Percentiles rank a stretch among this genome's conserved stretches.
Evolutionary conservation across 2,113 vertebrate genomes (phyloP).

Genomic region (Scalopus aquaticus): DNA sequence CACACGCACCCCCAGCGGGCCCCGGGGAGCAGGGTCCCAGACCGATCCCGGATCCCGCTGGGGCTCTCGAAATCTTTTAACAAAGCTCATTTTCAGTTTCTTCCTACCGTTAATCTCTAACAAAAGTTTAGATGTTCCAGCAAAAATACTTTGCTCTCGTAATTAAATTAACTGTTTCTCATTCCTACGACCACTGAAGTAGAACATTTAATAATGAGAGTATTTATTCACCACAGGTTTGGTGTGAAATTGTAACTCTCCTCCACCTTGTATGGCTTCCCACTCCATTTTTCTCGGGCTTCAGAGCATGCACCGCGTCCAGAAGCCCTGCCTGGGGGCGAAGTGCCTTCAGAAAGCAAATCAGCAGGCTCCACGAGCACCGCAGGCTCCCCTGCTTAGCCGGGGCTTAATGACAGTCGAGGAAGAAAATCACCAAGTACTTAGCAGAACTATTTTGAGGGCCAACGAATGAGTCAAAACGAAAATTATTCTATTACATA

Average conservation of each 20-base stretch:
- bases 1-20: too few relatives aligned
- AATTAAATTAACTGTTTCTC: conserved; percentile 53
- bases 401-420: conserved; percentile 15
- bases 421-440: conserved; percentile 40
- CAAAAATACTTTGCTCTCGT: conserved; percentile 29
- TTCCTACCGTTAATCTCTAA: neutral
- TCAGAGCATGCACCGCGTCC: neutral
- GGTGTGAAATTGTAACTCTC: neutral
- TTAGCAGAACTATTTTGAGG: conserved; percentile 46
- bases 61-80: too few relatives aligned
- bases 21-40: too few relatives aligned
- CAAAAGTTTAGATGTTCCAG: conserved; percentile 19
- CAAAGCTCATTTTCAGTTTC: too few relatives aligned
- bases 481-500: conserved; percentile 54
- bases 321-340: conserved; percentile 8
- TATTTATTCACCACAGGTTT: neutral
- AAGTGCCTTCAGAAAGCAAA: conserved; percentile 43
- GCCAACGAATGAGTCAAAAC: conserved; percentile 46
- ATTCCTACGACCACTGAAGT: conserved; percentile 25
- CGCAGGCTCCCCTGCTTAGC: neutral
- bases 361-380: neutral
- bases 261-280: neutral
- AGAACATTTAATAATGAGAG: conserved; percentile 41
- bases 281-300: conserved; percentile 21
- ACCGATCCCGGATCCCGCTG: too few relatives aligned